Evolutionary conservation across 2,888 invertebrate species (phyloP).

Genomic region (Pollenia griseotomentosa): DNA sequence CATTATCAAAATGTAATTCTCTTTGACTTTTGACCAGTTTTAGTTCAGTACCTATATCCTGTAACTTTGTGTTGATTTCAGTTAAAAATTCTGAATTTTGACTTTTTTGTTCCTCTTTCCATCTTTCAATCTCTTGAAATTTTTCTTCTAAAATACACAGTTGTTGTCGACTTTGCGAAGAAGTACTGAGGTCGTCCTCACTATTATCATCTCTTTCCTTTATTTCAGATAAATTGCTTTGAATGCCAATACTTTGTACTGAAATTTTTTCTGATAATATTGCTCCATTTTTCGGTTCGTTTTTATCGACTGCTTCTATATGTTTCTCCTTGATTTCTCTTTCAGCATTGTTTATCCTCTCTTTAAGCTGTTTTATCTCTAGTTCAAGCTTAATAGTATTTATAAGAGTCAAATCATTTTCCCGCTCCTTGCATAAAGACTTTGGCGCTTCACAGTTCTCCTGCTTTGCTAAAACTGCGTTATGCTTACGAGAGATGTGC

Average conservation of each 20-base stretch:
- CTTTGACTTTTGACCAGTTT: conserved; percentile 70
- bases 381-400: conserved; percentile 88
- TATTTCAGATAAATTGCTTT: conserved; percentile 77
- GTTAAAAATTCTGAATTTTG: conserved; percentile 78
- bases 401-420: conserved; percentile 84
- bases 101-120: conserved; percentile 77
- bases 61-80: conserved; percentile 78
- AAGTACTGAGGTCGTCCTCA: conserved; percentile 11
- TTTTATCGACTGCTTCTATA: conserved; percentile 34
- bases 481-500: conserved; percentile 82
- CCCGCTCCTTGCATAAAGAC: conserved; percentile 64
- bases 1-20: not conserved
- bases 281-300: conserved; percentile 26
- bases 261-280: not conserved
- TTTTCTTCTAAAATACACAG: conserved; percentile 76
- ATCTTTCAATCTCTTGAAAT: conserved; percentile 77
- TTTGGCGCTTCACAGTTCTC: conserved; percentile 60
- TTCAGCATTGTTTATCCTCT: conserved; percentile 87
- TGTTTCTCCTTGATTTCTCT: conserved; percentile 84
- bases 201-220: conserved; percentile 78
- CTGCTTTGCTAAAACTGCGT: conserved; percentile 37
- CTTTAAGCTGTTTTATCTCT: conserved; percentile 88
- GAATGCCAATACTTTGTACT: conserved; percentile 76
- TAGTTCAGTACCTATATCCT: conserved; percentile 75
- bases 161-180: conserved; percentile 74